phyloP scores from a whole-genome alignment of 2,797 vertebrate genomes.

The Poecilia picta region DNA sequence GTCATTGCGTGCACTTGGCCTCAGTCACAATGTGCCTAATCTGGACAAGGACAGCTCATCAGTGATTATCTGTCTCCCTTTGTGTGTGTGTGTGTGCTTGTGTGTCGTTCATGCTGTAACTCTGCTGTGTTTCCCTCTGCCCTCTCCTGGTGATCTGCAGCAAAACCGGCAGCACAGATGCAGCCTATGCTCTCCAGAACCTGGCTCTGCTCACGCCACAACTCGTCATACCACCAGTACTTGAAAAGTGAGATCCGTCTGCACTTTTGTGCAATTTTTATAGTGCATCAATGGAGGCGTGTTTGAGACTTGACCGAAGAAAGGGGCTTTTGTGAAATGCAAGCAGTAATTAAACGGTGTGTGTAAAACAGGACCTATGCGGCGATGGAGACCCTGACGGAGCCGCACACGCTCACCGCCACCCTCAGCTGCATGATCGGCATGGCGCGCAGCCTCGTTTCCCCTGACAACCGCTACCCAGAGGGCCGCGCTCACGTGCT shows the following conservation, averaged over 20 bases:
- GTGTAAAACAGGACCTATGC: constrained; percentile 86
- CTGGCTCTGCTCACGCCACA: constrained; percentile 95
- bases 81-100: background rate
- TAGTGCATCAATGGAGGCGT: background rate
- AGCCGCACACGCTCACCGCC: constrained; percentile 97
- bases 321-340: background rate
- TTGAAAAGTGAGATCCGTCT: constrained; percentile 89
- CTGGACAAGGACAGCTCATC: constrained; percentile 53
- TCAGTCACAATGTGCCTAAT: constrained; percentile 39
- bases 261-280: background rate
- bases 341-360: background rate
- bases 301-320: background rate
- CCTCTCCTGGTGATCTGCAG: constrained; percentile 90
- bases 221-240: constrained; percentile 92
- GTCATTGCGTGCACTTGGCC: constrained; percentile 15
- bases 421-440: constrained; percentile 97
- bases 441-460: constrained; percentile 93
- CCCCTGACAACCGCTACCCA: constrained; percentile 88
- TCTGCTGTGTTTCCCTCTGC: constrained; percentile 11
- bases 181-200: constrained; percentile 95
- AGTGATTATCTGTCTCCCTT: constrained; percentile 44
- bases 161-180: constrained; percentile 95
- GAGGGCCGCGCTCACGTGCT: constrained; percentile 94
- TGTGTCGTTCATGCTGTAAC: constrained; percentile 10
- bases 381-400: constrained; percentile 94